phyloP scores from a whole-genome alignment of 2,888 invertebrate genomes.

The Lapara coniferarum region DNA sequence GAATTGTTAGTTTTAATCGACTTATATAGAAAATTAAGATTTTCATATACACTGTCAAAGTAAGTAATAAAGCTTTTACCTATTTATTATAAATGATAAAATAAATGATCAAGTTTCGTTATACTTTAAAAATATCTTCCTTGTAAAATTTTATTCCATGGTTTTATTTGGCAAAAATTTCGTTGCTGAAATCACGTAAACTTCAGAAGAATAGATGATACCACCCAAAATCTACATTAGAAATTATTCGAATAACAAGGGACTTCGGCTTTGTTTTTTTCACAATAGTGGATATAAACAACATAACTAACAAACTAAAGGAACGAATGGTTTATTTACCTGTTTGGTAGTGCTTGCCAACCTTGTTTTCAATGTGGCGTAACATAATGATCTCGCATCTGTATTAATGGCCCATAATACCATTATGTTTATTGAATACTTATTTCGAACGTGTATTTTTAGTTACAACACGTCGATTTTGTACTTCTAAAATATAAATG shows the following conservation, averaged over 20 bases:
- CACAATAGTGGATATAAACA: conserved; percentile 6
- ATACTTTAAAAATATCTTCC: too few relatives aligned
- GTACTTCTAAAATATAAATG: too few relatives aligned
- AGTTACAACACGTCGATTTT: too few relatives aligned
- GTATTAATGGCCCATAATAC: background rate
- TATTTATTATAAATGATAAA: too few relatives aligned
- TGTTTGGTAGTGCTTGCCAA: conserved; percentile 10
- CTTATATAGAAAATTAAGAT: too few relatives aligned
- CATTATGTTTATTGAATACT: background rate
- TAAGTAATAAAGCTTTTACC: too few relatives aligned
- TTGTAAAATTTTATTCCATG: too few relatives aligned
- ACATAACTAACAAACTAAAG: conserved; percentile 12
- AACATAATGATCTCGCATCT: background rate
- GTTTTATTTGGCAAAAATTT: too few relatives aligned
- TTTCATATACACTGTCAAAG: too few relatives aligned
- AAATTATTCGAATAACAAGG: background rate
- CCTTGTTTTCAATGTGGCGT: background rate
- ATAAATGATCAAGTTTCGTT: too few relatives aligned
- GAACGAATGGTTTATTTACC: conserved; percentile 13
- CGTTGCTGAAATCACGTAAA: background rate
- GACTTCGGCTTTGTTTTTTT: conserved; percentile 3
- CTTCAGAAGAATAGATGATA: background rate
- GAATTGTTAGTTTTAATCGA: background rate
- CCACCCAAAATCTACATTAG: background rate
- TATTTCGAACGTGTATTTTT: too few relatives aligned